phyloP scores from a whole-genome alignment of 2,888 invertebrate genomes.

The Cephonodes hylas region DNA sequence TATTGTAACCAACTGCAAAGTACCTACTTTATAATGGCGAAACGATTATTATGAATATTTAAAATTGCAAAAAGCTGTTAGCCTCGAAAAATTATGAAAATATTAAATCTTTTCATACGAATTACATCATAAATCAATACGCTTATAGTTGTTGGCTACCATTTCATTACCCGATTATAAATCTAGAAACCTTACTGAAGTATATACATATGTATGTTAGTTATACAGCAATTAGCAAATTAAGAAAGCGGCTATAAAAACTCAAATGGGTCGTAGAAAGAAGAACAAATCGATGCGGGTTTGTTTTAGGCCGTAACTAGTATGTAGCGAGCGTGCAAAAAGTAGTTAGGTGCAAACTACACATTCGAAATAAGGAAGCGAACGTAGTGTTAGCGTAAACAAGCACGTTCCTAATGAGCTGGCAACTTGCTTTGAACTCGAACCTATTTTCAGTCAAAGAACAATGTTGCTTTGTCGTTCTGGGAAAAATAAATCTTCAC shows the following conservation, averaged over 20 bases:
- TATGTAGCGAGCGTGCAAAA: not conserved
- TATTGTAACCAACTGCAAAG: too few species aligned
- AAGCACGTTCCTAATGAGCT: conserved; percentile 57
- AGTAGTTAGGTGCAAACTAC: conserved; percentile 12
- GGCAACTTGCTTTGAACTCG: conserved; percentile 62
- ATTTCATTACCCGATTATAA: too few species aligned
- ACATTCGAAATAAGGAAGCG: conserved; percentile 35
- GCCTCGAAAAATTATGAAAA: too few species aligned
- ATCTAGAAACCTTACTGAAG: too few species aligned
- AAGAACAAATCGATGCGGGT: not conserved
- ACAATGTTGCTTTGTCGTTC: conserved; percentile 70
- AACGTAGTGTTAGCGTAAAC: conserved; percentile 42
- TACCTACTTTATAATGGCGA: too few species aligned
- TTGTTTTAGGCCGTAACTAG: not conserved
- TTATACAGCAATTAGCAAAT: not conserved
- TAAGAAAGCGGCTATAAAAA: not conserved
- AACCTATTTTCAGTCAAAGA: conserved; percentile 60
- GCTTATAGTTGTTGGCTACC: too few species aligned
- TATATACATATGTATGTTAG: too few species aligned
- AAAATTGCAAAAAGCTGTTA: too few species aligned
- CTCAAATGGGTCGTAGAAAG: not conserved
- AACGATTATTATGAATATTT: too few species aligned
- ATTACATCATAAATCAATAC: too few species aligned
- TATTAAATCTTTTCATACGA: too few species aligned
- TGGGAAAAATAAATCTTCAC: conserved; percentile 69